Evolutionary conservation across 92 coral and sea anemone species (phyloP).

Genomic region (Muricea muricata): DNA sequence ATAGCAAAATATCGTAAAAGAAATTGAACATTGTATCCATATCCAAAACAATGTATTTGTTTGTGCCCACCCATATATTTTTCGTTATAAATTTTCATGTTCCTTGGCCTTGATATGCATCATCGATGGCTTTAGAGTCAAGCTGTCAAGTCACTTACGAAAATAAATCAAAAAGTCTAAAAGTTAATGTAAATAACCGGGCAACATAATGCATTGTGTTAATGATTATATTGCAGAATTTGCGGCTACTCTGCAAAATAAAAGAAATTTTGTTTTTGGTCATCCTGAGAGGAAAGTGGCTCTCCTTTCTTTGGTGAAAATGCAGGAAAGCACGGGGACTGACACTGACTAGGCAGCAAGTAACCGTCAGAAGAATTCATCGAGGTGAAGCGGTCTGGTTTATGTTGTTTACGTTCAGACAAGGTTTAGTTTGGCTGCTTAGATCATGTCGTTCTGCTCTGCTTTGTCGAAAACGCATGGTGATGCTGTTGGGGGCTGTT

Average conservation of each 20-base stretch:
- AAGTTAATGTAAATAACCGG: not conserved
- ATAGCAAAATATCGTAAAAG: not conserved
- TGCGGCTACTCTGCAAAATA: no score
- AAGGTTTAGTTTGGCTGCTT: constrained; percentile 15
- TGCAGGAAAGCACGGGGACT: not conserved
- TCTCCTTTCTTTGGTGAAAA: not conserved
- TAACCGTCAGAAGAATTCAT: not conserved
- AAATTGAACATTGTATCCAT: no score
- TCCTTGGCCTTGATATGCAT: not conserved
- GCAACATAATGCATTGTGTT: no score
- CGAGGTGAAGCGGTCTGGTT: not conserved
- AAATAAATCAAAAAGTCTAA: not conserved
- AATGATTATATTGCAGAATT: not conserved
- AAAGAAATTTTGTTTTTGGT: not conserved
- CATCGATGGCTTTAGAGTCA: constrained; percentile 1
- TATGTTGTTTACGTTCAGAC: constrained; percentile 3
- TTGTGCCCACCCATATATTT: not conserved
- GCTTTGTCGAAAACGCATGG: not conserved
- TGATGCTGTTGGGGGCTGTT: not conserved
- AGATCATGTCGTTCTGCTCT: not conserved
- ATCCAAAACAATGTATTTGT: not conserved
- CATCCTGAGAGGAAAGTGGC: not conserved
- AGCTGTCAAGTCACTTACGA: constrained; percentile 14
- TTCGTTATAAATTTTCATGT: not conserved
- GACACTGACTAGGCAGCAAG: not conserved